Evolutionary conservation across 2,888 invertebrate genomes (phyloP), one percentile per base, ranked within the genome.

Genomic region (Trilocha varians): DNA sequence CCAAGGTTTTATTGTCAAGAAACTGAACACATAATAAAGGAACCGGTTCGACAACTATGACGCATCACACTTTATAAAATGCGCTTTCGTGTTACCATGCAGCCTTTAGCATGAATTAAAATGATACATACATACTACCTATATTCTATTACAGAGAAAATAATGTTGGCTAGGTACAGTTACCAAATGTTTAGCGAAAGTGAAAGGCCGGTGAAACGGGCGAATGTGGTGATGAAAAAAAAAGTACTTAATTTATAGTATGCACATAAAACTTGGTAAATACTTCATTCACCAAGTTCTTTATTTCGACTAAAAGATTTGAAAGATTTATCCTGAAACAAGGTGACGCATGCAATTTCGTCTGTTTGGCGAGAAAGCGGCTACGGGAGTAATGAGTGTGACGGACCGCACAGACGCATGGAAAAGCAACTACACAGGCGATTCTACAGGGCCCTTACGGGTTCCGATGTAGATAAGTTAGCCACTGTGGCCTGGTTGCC

Each of bases 1-100:
- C 68, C 66, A 69, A 69, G 70, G 70, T 60, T 59, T 58, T 52
- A 52, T 64, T 63, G 70, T 71, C 65, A 60, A 63, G 55, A 69
- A 62, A 65, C 71, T 68, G 66, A 64, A 68, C 70, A 62, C 65
- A 63, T 72, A 74, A 78, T 70, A 62, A 63, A 61, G 55, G 61
- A 74, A 79, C 79, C 76, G 78, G 79, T 78, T 65, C 47, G 56
- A 54, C 62, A 62, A 62, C 57, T 64, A 69, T 69, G 67, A 70
- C 73, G 70, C 73, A 75, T 69, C 62, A 58, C 54, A 67, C 67
- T 68, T 70, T 59, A 66, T 57, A 61, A 68, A 63, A 62, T 60
- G 62, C 58, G 57, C 53, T 56, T 55, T 55, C 54, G 48, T 62
- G 67, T 66, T 63, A 56, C 60, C 57, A 63, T 43, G 57, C 25